Evolutionary conservation across 1,140 invertebrate genomes (phyloP).

Genomic region (Leucophenga varia): DNA sequence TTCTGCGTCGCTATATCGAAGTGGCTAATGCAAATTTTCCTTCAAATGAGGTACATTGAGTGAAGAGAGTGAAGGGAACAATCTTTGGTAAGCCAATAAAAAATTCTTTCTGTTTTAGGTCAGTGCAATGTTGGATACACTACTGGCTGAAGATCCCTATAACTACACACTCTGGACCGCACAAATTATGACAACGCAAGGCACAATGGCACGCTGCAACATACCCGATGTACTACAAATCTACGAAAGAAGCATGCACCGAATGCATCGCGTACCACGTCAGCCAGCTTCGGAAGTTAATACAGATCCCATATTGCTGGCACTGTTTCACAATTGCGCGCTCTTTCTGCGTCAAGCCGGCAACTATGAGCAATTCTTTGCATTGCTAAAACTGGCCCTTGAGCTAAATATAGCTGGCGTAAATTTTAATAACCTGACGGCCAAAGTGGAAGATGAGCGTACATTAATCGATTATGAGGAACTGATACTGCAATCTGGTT

Average conservation of each 20-base stretch:
- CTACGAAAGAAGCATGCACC: conserved; percentile 61
- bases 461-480: conserved; percentile 66
- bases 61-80: too few relatives aligned
- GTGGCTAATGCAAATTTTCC: conserved; percentile 27
- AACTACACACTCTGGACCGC: conserved; percentile 64
- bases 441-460: conserved; percentile 58
- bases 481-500: conserved; percentile 62
- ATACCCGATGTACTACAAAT: conserved; percentile 61
- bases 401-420: conserved; percentile 61
- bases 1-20: conserved; percentile 58
- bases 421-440: conserved; percentile 54
- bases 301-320: conserved; percentile 57
- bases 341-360: conserved; percentile 68
- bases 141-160: conserved; percentile 57
- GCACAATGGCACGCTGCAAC: conserved; percentile 64
- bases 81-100: conserved; percentile 56
- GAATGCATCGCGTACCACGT: conserved; percentile 57
- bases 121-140: conserved; percentile 50
- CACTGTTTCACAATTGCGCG: conserved; percentile 63
- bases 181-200: conserved; percentile 62
- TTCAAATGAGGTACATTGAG: conserved; percentile 33
- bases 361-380: conserved; percentile 67
- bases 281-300: conserved; percentile 3
- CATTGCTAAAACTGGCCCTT: conserved; percentile 62
- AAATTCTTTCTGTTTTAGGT: conserved; percentile 64